Evolutionary conservation across 2,797 vertebrate species (phyloP), one percentile per base, ranked within the genome.

Genomic region (Thaleichthys pacificus): DNA sequence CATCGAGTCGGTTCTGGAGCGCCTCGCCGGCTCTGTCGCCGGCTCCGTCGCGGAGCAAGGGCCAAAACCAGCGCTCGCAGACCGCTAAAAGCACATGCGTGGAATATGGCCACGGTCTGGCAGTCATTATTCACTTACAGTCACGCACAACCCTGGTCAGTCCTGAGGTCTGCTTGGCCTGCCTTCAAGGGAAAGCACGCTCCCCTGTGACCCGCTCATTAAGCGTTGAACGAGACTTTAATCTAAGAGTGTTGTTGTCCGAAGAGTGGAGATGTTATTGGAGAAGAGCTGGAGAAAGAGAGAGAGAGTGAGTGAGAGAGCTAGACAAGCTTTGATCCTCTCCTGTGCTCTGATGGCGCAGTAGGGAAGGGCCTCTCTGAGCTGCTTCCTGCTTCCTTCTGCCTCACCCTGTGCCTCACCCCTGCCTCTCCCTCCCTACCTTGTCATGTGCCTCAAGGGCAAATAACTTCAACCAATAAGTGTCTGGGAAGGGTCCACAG

Each of bases 1-100:
- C 85, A 86, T 91, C 88, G 83, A 81, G 81, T 79, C 83, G 74
- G 77, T 75, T 89, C 89, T 91, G 89, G 87, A 91, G 77, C 73
- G 74, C 77, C 71, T 83, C 74, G 66, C 63, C 80, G 77, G 80
- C 77, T 77, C 86, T 85, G 24, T 24, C 24, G 24, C 24, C 24
- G 24, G 0, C 24, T 24, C 24, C 2, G 81, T 87, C 84, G 81
- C 68, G 84, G 84, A 88, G 85, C 83, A 74, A 71, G 79, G 84
- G 80, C 79, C 72, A 89, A 76, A 83, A 69, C 69, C 70, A 80
- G 87, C 80, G 71, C 73, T 47, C 64, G 65, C 61, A 70, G 72
- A 68, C 30, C 70, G 49, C 30, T 38, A 63, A 62, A 78, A 82
- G 70, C 79, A 81, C 76, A 81, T 81, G 79, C 58, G 60, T 69